Evolutionary conservation across 1,140 invertebrate species (phyloP), one percentile per base, ranked within the genome.

Genomic region (Nomia melanderi): DNA sequence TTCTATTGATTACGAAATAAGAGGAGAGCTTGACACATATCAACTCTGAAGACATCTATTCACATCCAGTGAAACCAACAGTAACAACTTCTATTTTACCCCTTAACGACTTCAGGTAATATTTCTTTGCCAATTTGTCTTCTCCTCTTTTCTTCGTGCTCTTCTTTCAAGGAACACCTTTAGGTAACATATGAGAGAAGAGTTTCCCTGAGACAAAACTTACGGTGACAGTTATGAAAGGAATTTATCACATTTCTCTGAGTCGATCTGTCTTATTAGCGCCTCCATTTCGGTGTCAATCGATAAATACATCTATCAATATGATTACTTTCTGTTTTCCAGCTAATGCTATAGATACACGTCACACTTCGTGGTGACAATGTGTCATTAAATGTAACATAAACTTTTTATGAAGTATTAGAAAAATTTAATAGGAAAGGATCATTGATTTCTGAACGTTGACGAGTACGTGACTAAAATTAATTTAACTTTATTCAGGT

Each of bases 141-240:
- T 63, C 14, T 47, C 25, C 62, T 60, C 36, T 8, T 25, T 69
- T 53, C 17, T 50, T 66, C 60, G 29, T 47, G 11, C 50, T 14
- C 57, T 62, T 31, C 27, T n/a, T 12, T 29, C 50, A 17, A 56
- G 14, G 14, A 33, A 12, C 60, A 41, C 29, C 44, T 23, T 23
- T 23, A 44, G 65, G 3, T 20, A 70, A 57, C 69, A 83, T 79
- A 29, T 75, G 70, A 78, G 31, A 39, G 39, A 8, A 50, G 33
- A 83, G 67, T 79, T 83, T 72, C 71, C 59, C 62, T 39, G 33
- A 20, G 53, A 39, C 2, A 36, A n/a, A 75, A 71, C 77, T 83
- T 66, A 11, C 12, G n/a, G 23, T 33, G 31, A 23, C 62, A 71
- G 77, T 76, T 83, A 72, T 63, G 71, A 72, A 83, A 50, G 47